Base-by-base conservation (phyloP, 2,888 invertebrate species). In the Dicyrtoma fusca region DNA sequence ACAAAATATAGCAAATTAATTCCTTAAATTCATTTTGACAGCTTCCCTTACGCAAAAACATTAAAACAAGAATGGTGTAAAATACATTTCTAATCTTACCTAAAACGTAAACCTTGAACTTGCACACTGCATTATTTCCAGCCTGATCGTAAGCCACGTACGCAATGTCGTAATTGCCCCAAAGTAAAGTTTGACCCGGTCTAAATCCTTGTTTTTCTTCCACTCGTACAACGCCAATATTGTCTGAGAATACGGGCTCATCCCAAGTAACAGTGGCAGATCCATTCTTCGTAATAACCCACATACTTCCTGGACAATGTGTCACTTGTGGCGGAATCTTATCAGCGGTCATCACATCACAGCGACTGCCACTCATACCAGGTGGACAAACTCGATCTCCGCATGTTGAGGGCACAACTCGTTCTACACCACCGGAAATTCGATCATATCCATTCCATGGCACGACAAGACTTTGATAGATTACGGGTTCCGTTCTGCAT, bases 381-480 rank as follows among this genome's bases (percentile, higher is more conserved):
- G 92, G 90, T 3, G 93, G 91, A 82, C 97, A 97, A 70, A 91
- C 89, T 81, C 92, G 87, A 82, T 94, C 92, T 6, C 96, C 96
- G 81, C 97, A 97, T 79, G 92, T 90, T 0, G 95, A 95, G 14
- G 95, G 95, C 4, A 94, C 94, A 42, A 92, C 89, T 82, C 95
- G 87, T 84, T 95, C 95, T 17, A 95, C 95, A 42, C 95, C 95
- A 69, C 95, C 95, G 25, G 89, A 85, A 1, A 92, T 90, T 77
- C 92, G 90, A 83, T 96, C 95, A 83, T 95, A 97, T 23, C 95
- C 96, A 44, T 94, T 91, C 95, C 97, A 97, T 25, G 95, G 94
- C 0, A 96, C 86, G 2, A 94, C 89, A 6, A 97, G 85, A 2
- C 91, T 92, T 81, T 89, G 89, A 84, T 94, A 95, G 3, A 96